These are phyloP conservation scores for Phasianus colchicus DNA, from an alignment of 2,113 vertebrate species.

Conservation along the genomic window DNA sequence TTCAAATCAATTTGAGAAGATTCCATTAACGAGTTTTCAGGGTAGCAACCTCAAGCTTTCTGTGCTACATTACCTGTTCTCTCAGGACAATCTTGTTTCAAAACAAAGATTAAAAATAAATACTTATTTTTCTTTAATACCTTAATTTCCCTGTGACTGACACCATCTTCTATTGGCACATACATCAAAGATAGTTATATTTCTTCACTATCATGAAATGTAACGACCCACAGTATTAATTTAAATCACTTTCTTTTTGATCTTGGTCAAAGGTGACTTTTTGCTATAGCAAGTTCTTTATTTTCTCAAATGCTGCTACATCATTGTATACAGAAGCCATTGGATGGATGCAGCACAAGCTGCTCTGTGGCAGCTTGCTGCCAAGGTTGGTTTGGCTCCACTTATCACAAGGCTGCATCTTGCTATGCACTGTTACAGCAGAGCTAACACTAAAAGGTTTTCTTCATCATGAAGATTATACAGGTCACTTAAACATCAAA, in stretches of 20 bases:
- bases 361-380: neutral
- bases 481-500: neutral
- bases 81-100: neutral
- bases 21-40: neutral
- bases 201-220: neutral
- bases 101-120: neutral
- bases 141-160: neutral
- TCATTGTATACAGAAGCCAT: neutral
- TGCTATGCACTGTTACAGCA: neutral
- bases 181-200: neutral
- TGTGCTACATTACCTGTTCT: neutral
- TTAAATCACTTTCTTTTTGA: neutral
- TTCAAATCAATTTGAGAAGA: neutral
- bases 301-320: neutral
- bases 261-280: neutral
- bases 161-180: neutral
- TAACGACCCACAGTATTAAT: neutral
- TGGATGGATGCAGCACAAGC: neutral
- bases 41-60: neutral
- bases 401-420: neutral
- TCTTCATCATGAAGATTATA: neutral
- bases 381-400: neutral
- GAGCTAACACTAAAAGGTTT: neutral
- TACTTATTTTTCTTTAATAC: neutral
- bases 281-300: neutral